A percentile compares a stretch with the other conserved stretches of the same genome.
These are phyloP conservation scores for Camponotus vicinus DNA, from an alignment of 1,140 invertebrate species.

Conservation along the genomic window DNA sequence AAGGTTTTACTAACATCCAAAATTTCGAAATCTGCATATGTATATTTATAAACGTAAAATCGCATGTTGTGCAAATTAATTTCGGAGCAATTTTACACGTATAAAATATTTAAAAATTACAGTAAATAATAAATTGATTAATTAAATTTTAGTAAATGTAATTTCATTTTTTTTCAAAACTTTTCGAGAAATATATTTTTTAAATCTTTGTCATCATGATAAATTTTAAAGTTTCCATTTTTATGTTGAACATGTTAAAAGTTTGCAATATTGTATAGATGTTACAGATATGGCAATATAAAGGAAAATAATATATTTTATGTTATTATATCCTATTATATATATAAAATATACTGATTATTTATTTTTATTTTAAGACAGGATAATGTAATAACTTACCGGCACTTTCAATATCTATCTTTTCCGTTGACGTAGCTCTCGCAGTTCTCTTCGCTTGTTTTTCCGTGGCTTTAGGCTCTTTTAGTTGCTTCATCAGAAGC, in stretches of 20 bases:
- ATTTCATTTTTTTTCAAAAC: neutral
- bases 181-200: neutral
- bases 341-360: neutral
- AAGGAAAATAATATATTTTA: neutral
- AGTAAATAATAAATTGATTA: neutral
- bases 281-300: no score
- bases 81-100: neutral
- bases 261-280: no score
- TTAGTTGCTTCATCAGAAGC: slow-evolving; percentile 74
- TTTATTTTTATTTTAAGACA: neutral
- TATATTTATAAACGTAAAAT: neutral
- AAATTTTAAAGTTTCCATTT: no score
- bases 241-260: neutral
- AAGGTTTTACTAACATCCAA: neutral
- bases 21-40: neutral
- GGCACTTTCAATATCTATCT: neutral
- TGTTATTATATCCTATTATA: neutral
- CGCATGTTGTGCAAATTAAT: neutral
- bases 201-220: neutral
- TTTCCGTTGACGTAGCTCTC: slow-evolving; percentile 50
- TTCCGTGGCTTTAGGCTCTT: slow-evolving; percentile 54
- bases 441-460: slow-evolving; percentile 66
- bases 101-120: neutral
- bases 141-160: neutral
- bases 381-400: slow-evolving; percentile 18